Evolutionary conservation across 2,888 invertebrate genomes (phyloP), one percentile per base, ranked within the genome.

Genomic region (Metopia argyrocephala): DNA sequence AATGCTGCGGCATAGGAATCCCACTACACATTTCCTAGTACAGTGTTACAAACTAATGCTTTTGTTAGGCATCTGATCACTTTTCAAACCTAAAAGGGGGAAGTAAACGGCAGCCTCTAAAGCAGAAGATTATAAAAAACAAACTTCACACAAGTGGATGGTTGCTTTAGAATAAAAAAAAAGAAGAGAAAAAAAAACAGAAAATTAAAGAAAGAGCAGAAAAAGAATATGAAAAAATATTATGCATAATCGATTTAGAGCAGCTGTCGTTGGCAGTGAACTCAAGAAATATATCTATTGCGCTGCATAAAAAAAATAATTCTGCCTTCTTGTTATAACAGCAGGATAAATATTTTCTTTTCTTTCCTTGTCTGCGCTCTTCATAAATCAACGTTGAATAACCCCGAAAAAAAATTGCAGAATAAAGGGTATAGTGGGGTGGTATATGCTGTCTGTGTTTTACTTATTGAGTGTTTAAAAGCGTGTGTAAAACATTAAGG

Each of bases 231-330:
- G 78, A 46, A 62, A 38, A 79, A 62, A 74, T 74, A 78, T 74
- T 75, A 81, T 78, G 78, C 78, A 81, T 81, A 81, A 81, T 81
- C 81, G 81, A 81, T 81, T 81, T 74, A 78, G 70, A 78, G 64
- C 78, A 81, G 78, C 81, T 81, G 81, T 81, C 81, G 81, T 81
- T 81, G 81, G 65, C 81, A 78, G 78, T 75, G 81, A 74, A 78
- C 68, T 69, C 38, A 71, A 76, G 66, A 66, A 80, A 66, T 56
- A 76, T 68, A 56, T 62, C 54, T 48, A 56, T 28, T 23, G 68
- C 46, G 68, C 52, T 66, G 28, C n/a, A 31, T 6, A 71, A 61
- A 71, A 6, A 56, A 5, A 56, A 5, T 25, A n/a, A 27, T 62
- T 46, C 54, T 48, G n/a, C n/a, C 48, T 20, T n/a, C n/a, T n/a